Conservation (phyloP, 2,797 vertebrate species). For the Zalophus californianus region DNA sequence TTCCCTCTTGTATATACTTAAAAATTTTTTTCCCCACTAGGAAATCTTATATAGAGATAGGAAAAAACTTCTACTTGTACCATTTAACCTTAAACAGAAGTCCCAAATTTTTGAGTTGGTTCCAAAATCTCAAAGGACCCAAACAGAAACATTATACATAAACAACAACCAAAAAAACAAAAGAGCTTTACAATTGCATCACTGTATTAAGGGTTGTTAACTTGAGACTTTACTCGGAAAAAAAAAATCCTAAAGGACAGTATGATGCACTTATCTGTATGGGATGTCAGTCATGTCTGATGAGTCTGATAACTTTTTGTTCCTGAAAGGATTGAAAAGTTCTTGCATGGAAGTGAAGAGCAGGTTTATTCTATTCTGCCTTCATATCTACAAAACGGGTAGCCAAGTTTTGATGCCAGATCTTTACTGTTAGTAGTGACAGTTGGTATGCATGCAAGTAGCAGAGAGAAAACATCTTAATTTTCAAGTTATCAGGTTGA, state of each 20-base stretch:
- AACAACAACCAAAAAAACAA: not conserved
- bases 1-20: not conserved
- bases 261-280: not conserved
- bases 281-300: conserved; percentile 26
- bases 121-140: conserved; percentile 56
- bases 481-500: conserved; percentile 62
- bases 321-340: conserved; percentile 39
- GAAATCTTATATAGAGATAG: conserved; percentile 12
- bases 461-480: conserved; percentile 58
- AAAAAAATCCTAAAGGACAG: not conserved
- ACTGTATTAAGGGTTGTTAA: not conserved
- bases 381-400: conserved; percentile 37
- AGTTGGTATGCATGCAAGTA: conserved; percentile 37
- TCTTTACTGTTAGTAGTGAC: conserved; percentile 50
- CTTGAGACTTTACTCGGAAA: not conserved
- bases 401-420: conserved; percentile 58
- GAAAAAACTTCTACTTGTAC: not conserved
- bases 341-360: conserved; percentile 35
- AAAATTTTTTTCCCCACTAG: not conserved
- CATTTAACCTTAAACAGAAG: conserved; percentile 30
- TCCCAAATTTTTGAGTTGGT: conserved; percentile 14
- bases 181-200: conserved; percentile 35
- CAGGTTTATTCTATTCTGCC: conserved; percentile 51
- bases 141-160: not conserved
- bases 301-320: conserved; percentile 32